Base-by-base conservation (phyloP, 2,888 invertebrate species). In the Colostygia pectinataria region DNA sequence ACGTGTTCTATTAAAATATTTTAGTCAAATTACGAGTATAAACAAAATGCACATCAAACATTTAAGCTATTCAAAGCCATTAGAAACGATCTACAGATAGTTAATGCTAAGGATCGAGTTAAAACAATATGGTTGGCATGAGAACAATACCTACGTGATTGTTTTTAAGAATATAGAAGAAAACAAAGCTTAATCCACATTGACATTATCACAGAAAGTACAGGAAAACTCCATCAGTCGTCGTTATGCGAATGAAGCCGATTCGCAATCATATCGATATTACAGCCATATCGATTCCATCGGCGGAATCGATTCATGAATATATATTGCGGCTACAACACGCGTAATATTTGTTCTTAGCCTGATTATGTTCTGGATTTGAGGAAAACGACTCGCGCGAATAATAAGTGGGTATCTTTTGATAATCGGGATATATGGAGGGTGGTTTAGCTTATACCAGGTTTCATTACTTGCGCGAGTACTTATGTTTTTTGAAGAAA, bases 241-340 rank as follows among this genome's bases (percentile, higher is more conserved):
- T 18, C 14, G 10, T 20, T 28, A 41, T 38, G 44, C 42, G 50
- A 37, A 44, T 43, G 53, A 54, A 59, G 66, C 39, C 52, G 70
- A 51, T 40, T 41, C 61, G 76, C 72, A 69, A 79, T 80, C 74
- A 76, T 75, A 78, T 72, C 65, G 71, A 71, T 76, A 78, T 80
- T 77, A 79, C 55, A 33, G 40, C 48, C 42, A 55, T 60, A 56
- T 58, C 71, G 67, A 57, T 59, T 65, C 62, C 63, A 66, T 68
- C 65, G 59, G 53, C 54, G 37, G 61, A 68, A 74, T 72, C 74
- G 74, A 77, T 75, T 79, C 79, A 81, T 80, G 80, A 80, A 81
- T 80, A 80, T 71, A 76, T 79, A 80, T 57, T 49, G 52, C 52
- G 42, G 44, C 32, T 36, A 50, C 52, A 42, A 53, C 31, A 42